phyloP scores from a whole-genome alignment of 2,797 vertebrate genomes.

The Gallinago stenura region DNA sequence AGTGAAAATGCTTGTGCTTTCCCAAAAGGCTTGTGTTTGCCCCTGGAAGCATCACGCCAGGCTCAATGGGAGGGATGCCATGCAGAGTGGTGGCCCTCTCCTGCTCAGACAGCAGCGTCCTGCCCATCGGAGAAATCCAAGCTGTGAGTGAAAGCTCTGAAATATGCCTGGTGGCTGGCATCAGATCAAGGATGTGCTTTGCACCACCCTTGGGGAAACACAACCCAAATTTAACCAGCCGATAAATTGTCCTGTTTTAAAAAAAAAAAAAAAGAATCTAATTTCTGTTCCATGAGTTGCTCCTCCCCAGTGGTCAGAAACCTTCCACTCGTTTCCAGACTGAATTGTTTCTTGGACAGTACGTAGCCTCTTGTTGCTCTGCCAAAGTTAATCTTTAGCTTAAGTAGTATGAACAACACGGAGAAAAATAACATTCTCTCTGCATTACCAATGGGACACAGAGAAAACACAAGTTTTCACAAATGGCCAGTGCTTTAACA shows the following conservation, averaged over 20 bases:
- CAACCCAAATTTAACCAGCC: neutral
- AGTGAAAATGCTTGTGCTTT: neutral
- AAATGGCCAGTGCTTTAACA: neutral
- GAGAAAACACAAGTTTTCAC: neutral
- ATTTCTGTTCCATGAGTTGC: neutral
- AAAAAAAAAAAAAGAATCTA: neutral
- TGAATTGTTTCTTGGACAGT: neutral
- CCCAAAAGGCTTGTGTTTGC: neutral
- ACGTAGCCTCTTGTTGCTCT: neutral
- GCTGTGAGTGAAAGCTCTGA: neutral
- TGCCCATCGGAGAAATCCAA: neutral
- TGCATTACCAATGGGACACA: neutral
- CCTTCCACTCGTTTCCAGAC: neutral
- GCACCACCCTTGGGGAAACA: neutral
- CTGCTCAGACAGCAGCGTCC: neutral
- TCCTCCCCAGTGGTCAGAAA: slow-evolving; percentile 5
- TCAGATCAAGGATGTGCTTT: neutral
- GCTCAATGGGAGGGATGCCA: neutral
- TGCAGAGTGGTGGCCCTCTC: rapidly evolving
- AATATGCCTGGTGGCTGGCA: neutral
- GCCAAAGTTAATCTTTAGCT: slow-evolving; percentile 21
- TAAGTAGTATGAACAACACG: neutral
- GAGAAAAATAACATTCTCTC: slow-evolving; percentile 8
- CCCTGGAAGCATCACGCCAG: rapidly evolving
- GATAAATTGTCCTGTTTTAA: neutral